Conservation (phyloP, 2,113 vertebrate genomes). For the Melanerpes aurifrons region DNA sequence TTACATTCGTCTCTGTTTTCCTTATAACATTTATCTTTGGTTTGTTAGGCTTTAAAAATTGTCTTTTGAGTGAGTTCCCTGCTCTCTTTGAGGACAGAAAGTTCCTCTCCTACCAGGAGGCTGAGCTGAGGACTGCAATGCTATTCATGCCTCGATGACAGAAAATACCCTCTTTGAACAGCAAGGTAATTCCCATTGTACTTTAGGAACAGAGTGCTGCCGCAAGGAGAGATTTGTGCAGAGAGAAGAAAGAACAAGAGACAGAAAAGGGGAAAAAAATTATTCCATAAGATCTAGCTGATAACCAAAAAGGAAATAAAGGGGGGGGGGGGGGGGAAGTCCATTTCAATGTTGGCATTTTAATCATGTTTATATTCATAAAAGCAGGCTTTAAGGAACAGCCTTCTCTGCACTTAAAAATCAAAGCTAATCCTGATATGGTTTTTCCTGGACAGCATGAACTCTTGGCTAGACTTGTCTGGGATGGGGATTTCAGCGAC, state of each 20-base stretch:
- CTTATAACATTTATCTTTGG: not conserved
- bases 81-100: not conserved
- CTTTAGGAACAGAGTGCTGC: not conserved
- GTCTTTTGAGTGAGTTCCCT: not conserved
- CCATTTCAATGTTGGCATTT: not conserved
- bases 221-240: not conserved
- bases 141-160: not conserved
- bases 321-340: not conserved
- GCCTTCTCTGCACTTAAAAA: not conserved
- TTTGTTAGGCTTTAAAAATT: not conserved
- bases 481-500: conserved; percentile 63
- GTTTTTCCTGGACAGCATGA: conserved; percentile 59
- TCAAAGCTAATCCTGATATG: conserved; percentile 16
- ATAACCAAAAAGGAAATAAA: not conserved
- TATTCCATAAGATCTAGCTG: not conserved
- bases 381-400: not conserved
- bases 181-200: not conserved
- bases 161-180: not conserved
- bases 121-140: not conserved
- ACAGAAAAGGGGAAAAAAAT: not conserved
- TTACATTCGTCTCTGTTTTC: not conserved
- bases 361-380: conserved; percentile 31
- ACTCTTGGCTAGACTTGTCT: conserved; percentile 63
- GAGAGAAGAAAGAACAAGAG: not conserved
- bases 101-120: not conserved